Evolutionary conservation across 2,797 vertebrate genomes (phyloP), one percentile per base, ranked within the genome.

Genomic region (Gouania willdenowi): DNA sequence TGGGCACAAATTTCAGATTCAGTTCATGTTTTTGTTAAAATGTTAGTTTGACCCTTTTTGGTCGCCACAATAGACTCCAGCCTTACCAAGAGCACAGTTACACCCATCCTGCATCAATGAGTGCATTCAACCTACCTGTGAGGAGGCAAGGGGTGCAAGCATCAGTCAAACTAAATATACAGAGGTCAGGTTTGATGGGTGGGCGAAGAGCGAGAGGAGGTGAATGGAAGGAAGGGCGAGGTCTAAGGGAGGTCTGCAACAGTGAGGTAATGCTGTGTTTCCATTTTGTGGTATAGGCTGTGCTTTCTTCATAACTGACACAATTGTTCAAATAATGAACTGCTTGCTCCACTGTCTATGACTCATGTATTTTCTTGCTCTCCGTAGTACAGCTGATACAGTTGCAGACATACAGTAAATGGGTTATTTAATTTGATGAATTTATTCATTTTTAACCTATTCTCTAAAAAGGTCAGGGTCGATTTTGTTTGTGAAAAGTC

Each of bases 21-120:
- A 33, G 30, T 36, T 58, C 23, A 66, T 70, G 34, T 58, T 66
- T 50, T 72, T 64, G 51, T 58, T 66, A 58, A 51, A 60, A 62
- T 14, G 48, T 44, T 38, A 33, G 8, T 26, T 44, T 61, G 66
- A 67, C 49, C 57, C 29, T 27, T 38, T 3, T 8, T 30, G 30
- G 36, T 29, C 12, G 15, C 28, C 25, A 18, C 15, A 36, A 17
- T 22, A 8, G 23, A 44, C 20, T 44, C 14, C 10, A 23, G 16
- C 15, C 28, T 12, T 14, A 9, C 13, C 30, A 35, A 26, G 23
- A 35, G 6, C n/a, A 2, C 9, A 37, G 33, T 51, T 49, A 51
- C 61, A 22, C 56, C 63, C 39, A 67, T 64, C 71, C 75, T 73
- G 57, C 24, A 53, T 41, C 11, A 2, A 13, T 51, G 36, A 44